Base-by-base conservation (phyloP, 2,888 invertebrate species). In the Synanthedon vespiformis region DNA sequence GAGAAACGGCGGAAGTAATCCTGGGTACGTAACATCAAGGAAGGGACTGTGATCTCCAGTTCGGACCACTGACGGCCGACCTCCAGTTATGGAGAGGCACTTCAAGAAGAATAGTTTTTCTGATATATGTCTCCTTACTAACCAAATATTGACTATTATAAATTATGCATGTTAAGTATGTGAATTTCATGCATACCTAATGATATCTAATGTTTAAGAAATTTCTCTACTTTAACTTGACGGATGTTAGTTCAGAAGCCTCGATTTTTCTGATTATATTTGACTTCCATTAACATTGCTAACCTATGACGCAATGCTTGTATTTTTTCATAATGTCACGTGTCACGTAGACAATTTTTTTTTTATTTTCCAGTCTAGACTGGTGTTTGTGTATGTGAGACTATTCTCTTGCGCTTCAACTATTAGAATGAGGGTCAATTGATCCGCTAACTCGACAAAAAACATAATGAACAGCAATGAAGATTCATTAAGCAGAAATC, bases 401-500 rank as follows among this genome's bases (percentile, higher is more conserved):
- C 66, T 58, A 57, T 56, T 56, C 68, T 69, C 74, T 74, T 74
- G 78, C 71, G 63, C 68, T 63, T 62, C 65, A 44, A 56, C 57
- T 61, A 58, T 63, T 76, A 80, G 44, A 44, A 44, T 44, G 44
- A 68, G 72, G 79, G 80, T 82, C 84, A 84, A 84, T 80, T 84
- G 72, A 61, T 64, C 64, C 67, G 67, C 72, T 71, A 76, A 72
- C 72, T 72, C 74, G 72, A 74, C 72, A 70, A 81, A 74, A 80
- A 80, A 74, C 71, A 69, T 73, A 77, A 79, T 75, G 70, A 75
- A 70, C 72, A 65, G 64, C 74, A 77, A 82, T 75, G 72, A 82
- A 77, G 77, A 75, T 64, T 70, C 73, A 79, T 79, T 75, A 68
- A 58, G 59, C 61, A 64, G 62, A 68, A 63, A 64, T 61, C 66